Base-by-base conservation (phyloP, 1,140 invertebrate species). In the Zaprionus nigranus region DNA sequence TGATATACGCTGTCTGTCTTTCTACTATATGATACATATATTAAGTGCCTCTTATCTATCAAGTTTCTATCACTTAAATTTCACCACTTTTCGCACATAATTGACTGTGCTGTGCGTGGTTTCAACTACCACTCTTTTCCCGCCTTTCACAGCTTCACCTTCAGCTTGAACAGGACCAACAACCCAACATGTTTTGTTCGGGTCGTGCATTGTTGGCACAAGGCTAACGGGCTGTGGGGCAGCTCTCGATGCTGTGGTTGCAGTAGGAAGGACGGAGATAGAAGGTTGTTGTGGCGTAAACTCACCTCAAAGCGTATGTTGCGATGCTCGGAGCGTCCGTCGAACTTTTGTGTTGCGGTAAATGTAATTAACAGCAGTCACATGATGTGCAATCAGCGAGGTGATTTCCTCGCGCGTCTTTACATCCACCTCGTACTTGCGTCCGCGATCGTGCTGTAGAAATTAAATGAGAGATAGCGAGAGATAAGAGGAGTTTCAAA, bases 261-360 rank as follows among this genome's bases (percentile, higher is more conserved):
- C 40, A 13, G 6, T 40, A 40, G 54, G 30, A 20, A 49, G 60
- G 57, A 17, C 5, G 11, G 22, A 36, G 30, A 20, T 17, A 58
- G 20, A 5, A 38, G 57, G 12, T n/a, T 5, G 20, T 26, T 60
- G n/a, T 12, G 20, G 22, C 24, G 26, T 28, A 20, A 46, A 91
- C 91, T 98, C 65, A 99, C 98, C 94, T 99, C 98, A 95, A 99
- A 99, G 94, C 98, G 97, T 81, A 99, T 98, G 84, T 99, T 98
- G 63, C 97, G 95, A 94, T 99, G 97, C 84, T 97, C 96, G 68
- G 95, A 94, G 80, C 95, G 94, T 26, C 97, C 97, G 93, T 97
- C 96, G 93, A 99, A 99, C 92, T 96, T 96, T 97, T 38, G 98
- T 99, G 93, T 97, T 96, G 79, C 97, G 95, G 93, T 99, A 99